A percentile compares a stretch with the other conserved stretches of the same genome.
These are phyloP conservation scores for Carettochelys insculpta DNA, from an alignment of 2,113 vertebrate species.

Conservation along the genomic window DNA sequence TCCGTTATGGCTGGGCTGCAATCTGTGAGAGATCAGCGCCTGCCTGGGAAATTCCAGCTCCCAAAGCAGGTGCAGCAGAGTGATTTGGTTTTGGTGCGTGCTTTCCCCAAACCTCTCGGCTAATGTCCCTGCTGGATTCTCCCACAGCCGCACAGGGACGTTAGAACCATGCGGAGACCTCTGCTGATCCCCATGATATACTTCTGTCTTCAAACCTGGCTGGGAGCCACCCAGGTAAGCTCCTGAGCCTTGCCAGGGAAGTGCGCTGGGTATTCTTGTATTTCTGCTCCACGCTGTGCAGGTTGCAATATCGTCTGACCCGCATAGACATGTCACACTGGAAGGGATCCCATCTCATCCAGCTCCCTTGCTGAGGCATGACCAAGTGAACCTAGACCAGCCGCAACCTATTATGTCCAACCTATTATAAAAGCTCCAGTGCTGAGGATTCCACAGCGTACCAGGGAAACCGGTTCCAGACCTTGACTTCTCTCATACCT, in stretches of 20 bases:
- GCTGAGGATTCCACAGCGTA: too few relatives aligned
- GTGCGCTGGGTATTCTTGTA: fast-evolving
- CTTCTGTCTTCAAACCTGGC: neutral
- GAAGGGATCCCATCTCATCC: neutral
- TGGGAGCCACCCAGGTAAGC: neutral
- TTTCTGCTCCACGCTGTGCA: neutral
- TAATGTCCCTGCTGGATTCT: neutral
- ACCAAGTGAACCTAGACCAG: neutral
- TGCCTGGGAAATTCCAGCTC: too few relatives aligned
- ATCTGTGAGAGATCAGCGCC: too few relatives aligned
- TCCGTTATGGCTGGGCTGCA: too few relatives aligned
- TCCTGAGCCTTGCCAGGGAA: neutral
- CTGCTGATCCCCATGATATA: too few relatives aligned
- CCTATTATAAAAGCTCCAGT: too few relatives aligned
- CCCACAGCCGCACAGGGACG: neutral
- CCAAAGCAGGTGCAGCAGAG: too few relatives aligned
- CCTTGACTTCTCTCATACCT: too few relatives aligned
- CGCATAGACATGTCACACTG: neutral
- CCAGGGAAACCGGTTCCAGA: too few relatives aligned
- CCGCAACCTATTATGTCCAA: neutral
- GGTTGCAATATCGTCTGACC: too few relatives aligned
- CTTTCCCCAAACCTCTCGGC: too few relatives aligned
- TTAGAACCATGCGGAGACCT: neutral
- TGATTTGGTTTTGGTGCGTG: too few relatives aligned
- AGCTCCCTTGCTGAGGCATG: neutral